Percentiles rank a stretch among this genome's conserved stretches.
Evolutionary conservation across 1,140 invertebrate genomes (phyloP).

Genomic region (Tetramorium parvispinum): DNA sequence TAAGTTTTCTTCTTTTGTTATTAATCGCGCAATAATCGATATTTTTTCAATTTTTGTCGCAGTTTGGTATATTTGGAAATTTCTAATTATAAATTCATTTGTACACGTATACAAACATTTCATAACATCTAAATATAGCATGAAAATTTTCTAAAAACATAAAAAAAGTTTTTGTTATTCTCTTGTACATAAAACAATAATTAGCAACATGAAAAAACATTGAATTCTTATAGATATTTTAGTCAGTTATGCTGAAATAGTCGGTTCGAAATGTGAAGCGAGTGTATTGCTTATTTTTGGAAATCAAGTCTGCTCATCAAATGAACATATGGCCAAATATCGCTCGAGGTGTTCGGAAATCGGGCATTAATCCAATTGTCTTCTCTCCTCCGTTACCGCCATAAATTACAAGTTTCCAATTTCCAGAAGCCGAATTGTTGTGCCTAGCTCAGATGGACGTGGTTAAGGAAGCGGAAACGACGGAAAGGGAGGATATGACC

Average conservation of each 20-base stretch:
- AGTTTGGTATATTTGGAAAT: no score
- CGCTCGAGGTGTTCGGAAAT: slow-evolving; percentile 36
- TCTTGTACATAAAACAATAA: not conserved
- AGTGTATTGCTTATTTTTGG: slow-evolving; percentile 19
- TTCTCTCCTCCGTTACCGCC: slow-evolving; percentile 62
- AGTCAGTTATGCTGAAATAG: not conserved
- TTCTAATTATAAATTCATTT: no score
- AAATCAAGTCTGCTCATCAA: slow-evolving; percentile 18
- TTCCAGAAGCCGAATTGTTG: slow-evolving; percentile 73
- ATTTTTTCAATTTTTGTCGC: no score
- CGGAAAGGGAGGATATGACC: slow-evolving; percentile 22
- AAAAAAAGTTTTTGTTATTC: not conserved
- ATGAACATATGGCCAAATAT: not conserved
- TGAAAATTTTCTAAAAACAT: not conserved
- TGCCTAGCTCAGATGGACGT: slow-evolving; percentile 18
- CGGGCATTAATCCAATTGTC: slow-evolving; percentile 75
- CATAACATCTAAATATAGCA: no score
- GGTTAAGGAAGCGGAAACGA: slow-evolving; percentile 50
- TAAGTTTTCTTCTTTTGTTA: no score
- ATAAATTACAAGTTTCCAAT: slow-evolving; percentile 80
- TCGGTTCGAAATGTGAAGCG: not conserved
- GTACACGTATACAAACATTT: no score
- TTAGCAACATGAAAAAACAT: not conserved
- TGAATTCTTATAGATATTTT: not conserved
- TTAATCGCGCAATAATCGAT: no score